Evolutionary conservation across 1,140 invertebrate species (phyloP).

Genomic region (Zophobas atratus): DNA sequence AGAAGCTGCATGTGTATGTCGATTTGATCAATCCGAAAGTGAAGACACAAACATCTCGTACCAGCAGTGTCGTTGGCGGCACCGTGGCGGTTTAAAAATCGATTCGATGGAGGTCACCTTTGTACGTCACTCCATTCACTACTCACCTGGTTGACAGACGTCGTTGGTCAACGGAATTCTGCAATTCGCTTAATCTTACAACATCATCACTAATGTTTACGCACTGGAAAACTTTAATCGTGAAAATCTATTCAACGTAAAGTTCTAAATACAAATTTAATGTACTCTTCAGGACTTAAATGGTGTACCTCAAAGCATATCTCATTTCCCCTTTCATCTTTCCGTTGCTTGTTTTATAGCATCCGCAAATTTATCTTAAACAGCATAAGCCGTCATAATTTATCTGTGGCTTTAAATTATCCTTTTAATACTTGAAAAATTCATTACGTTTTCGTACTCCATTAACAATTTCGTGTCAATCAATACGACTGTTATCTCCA

Average conservation of each 20-base stretch:
- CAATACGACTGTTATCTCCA: not conserved
- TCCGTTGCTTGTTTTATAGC: conserved; percentile 29
- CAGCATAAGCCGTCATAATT: conserved; percentile 27
- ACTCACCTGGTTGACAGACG: conserved; percentile 31
- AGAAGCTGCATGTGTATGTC: conserved; percentile 17
- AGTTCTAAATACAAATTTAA: not conserved
- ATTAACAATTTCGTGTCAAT: not conserved
- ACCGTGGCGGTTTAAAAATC: conserved; percentile 22
- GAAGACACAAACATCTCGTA: conserved; percentile 40
- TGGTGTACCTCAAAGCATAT: conserved; percentile 17
- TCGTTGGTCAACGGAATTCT: not conserved
- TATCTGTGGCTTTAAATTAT: conserved; percentile 26
- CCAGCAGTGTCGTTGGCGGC: conserved; percentile 31
- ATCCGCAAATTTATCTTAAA: conserved; percentile 26
- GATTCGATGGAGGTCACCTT: conserved; percentile 34
- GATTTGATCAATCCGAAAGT: conserved; percentile 29
- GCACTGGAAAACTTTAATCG: not conserved
- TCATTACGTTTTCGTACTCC: not conserved
- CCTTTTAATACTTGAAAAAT: not conserved
- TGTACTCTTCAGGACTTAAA: conserved; percentile 12
- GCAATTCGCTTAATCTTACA: not conserved
- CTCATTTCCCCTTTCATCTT: conserved; percentile 20
- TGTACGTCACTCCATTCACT: conserved; percentile 38
- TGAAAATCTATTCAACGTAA: conserved; percentile 15
- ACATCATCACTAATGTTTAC: not conserved